Evolutionary conservation across 2,888 invertebrate genomes (phyloP).

Genomic region (Yponomeuta sedellus): DNA sequence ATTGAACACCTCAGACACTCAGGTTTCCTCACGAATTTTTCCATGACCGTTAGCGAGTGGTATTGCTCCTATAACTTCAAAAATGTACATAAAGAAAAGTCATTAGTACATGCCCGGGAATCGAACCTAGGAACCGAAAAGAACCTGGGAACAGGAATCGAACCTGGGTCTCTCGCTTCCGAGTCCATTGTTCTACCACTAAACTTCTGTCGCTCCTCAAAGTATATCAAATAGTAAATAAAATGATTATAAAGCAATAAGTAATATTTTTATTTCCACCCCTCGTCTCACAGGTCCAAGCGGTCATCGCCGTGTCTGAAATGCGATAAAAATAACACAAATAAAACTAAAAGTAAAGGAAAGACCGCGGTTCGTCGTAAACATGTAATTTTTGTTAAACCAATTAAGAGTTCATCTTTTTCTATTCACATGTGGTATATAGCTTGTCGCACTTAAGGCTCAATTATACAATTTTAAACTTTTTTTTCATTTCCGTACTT

Average conservation of each 20-base stretch:
- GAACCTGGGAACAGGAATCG: too few relatives aligned
- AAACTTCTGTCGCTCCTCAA: too few relatives aligned
- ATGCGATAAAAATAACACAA: slow-evolving; percentile 17
- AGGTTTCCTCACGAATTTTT: too few relatives aligned
- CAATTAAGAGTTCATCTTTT: not conserved
- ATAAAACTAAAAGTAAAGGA: slow-evolving; percentile 10
- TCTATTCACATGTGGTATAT: not conserved
- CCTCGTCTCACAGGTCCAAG: slow-evolving; percentile 24
- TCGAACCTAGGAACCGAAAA: too few relatives aligned
- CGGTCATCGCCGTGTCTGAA: slow-evolving; percentile 25
- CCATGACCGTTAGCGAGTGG: too few relatives aligned
- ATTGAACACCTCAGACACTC: too few relatives aligned
- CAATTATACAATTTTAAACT: not conserved
- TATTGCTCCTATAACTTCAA: too few relatives aligned
- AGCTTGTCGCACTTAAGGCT: not conserved
- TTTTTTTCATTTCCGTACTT: too few relatives aligned
- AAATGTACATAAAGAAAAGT: too few relatives aligned
- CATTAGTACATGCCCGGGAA: too few relatives aligned
- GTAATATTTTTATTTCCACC: slow-evolving; percentile 21
- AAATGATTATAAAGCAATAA: slow-evolving; percentile 5
- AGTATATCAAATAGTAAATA: not conserved
- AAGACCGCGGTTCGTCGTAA: slow-evolving; percentile 7
- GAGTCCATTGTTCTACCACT: too few relatives aligned
- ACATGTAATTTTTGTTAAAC: slow-evolving; percentile 13
- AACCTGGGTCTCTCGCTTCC: too few relatives aligned